Percentiles rank a stretch among this genome's conserved stretches.
Evolutionary conservation across 2,797 vertebrate species (phyloP).

Genomic region (Urosaurus nigricauda): DNA sequence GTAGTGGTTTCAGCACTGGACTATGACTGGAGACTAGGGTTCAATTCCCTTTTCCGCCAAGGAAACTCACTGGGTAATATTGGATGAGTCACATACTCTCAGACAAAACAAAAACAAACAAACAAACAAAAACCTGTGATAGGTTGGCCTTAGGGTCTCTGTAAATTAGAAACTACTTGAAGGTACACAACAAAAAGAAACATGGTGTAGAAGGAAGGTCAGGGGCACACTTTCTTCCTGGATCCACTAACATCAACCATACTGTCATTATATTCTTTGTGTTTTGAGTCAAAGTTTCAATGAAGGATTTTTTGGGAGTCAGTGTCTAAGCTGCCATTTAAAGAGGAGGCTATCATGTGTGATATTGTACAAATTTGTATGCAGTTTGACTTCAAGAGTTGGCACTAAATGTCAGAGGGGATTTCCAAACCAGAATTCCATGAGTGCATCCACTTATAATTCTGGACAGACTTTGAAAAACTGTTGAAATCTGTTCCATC

Average conservation of each 20-base stretch:
- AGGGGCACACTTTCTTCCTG: background rate
- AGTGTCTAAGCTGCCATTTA: background rate
- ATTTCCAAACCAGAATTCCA: background rate
- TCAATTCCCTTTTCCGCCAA: too few species aligned
- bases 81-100: too few species aligned
- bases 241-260: background rate
- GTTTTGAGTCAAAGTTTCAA: background rate
- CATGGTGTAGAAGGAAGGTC: too few species aligned
- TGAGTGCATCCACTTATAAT: background rate
- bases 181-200: too few species aligned
- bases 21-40: too few species aligned
- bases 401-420: background rate
- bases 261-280: background rate
- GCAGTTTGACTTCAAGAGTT: background rate
- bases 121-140: too few species aligned
- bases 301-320: background rate
- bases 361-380: background rate
- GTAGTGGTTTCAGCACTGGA: too few species aligned
- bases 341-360: background rate
- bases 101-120: too few species aligned
- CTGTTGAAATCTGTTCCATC: background rate
- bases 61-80: too few species aligned
- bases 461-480: background rate
- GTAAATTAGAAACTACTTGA: too few species aligned
- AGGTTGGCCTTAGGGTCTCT: too few species aligned